phyloP scores from a whole-genome alignment of 2,113 vertebrate genomes.

The Drymodes brunneopygia region DNA sequence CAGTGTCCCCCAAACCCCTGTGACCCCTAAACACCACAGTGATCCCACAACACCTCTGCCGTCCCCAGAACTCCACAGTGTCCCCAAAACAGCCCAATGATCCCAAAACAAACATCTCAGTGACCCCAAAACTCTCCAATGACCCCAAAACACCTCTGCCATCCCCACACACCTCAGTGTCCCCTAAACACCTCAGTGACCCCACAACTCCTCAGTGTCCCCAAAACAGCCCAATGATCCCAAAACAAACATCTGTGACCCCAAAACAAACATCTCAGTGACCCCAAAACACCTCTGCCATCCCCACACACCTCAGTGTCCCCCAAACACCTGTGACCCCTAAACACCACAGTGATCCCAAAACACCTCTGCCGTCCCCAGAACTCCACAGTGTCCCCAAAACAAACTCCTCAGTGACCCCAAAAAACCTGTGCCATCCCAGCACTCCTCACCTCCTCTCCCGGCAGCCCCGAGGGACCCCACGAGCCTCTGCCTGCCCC shows the following conservation, averaged over 20 bases:
- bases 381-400: no score
- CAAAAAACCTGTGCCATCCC: no score
- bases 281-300: not conserved
- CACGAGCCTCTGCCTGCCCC: not conserved
- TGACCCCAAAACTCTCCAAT: not conserved
- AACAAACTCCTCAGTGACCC: not conserved
- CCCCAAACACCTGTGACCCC: not conserved
- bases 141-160: not conserved
- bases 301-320: no score
- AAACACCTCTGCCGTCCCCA: no score
- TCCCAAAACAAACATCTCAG: no score
- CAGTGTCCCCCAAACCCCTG: not conserved
- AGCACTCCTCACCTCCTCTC: not conserved
- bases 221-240: not conserved
- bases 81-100: not conserved
- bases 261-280: no score
- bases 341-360: no score
- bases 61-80: no score
- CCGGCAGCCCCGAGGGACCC: rapidly evolving
- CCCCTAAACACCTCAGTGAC: not conserved
- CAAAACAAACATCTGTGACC: no score
- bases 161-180: no score
- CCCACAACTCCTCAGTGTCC: not conserved
- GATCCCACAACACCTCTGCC: not conserved
- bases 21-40: no score